Evolutionary conservation across 2,888 invertebrate genomes (phyloP), one percentile per base, ranked within the genome.

Genomic region (Adela reaumurella): DNA sequence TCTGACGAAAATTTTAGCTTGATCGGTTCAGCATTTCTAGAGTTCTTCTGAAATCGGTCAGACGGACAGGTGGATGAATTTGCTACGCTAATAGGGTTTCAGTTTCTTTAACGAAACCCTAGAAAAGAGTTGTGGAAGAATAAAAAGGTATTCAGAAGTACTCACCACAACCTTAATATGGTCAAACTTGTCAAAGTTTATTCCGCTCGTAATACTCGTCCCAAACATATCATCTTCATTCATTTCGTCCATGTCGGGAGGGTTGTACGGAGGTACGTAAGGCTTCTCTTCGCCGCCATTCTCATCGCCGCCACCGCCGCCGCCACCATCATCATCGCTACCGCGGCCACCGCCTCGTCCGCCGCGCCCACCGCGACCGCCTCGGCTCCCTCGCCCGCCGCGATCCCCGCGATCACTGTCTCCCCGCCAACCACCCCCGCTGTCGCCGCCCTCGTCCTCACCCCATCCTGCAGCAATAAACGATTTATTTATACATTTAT

Each of bases 101-200:
- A n/a, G n/a, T n/a, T n/a, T n/a, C n/a, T n/a, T n/a, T n/a, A n/a
- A n/a, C n/a, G n/a, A n/a, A n/a, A n/a, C n/a, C n/a, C n/a, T n/a
- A n/a, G n/a, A n/a, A n/a, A n/a, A n/a, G n/a, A n/a, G n/a, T n/a
- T n/a, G n/a, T n/a, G n/a, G n/a, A n/a, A n/a, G n/a, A n/a, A n/a
- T n/a, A n/a, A n/a, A n/a, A n/a, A n/a, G n/a, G n/a, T n/a, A n/a
- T n/a, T n/a, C n/a, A n/a, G n/a, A n/a, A n/a, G n/a, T 8, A 63
- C 80, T 83, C 54, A 93, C 92, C 63, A 93, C 88, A 0, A 97
- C 90, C 49, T 90, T 87, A 54, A 97, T 97, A 24, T 88, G 83
- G 53, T 96, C 92, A 51, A 90, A 94, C 62, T 95, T 93, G 50
- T 88, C 84, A 67, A 97, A 97, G 68, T 99, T 97, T 43, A 95